Evolutionary conservation across 2,888 invertebrate species (phyloP), one percentile per base, ranked within the genome.

Genomic region (Mycalesis mineus): DNA sequence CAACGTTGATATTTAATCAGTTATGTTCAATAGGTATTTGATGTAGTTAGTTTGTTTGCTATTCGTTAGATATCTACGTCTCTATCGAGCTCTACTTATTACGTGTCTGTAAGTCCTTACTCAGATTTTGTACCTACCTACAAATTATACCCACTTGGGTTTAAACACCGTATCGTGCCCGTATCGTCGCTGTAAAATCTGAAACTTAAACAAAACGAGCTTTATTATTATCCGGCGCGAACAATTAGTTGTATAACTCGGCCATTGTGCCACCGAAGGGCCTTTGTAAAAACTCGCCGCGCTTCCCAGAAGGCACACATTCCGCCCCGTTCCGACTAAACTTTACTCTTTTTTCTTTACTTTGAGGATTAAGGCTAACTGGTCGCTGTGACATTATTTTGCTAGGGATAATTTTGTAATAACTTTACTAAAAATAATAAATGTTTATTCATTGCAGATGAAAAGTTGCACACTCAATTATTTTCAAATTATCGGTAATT

Each of bases 191-290:
- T 42, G 44, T 41, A 14, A 13, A 53, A 47, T 9, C 48, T 40
- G 4, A 9, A 40, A 36, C 40, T 68, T 77, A 79, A 83, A 81
- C 77, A 81, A 74, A 80, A 74, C 77, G 66, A 70, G 70, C 71
- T 77, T 78, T 76, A 84, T 83, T 83, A 86, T 84, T 83, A 85
- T 78, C 77, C 76, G 77, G 65, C 65, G 69, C 66, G 64, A 68
- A 71, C 71, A 84, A 84, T 85, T 86, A 84, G 81, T 84, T 85
- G 83, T 83, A 79, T 82, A 84, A 82, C 80, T 77, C 75, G 77
- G 77, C 77, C 72, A 79, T 82, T 82, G 83, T 85, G 82, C 80
- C 77, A 79, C 73, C 71, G 76, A 73, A 13, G 37, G 28, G 50
- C 41, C 65, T 61, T 65, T 68, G 64, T 62, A 64, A 65, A 77